Evolutionary conservation across 2,797 vertebrate genomes (phyloP).

Genomic region (Enteromius thamalakanensis): DNA sequence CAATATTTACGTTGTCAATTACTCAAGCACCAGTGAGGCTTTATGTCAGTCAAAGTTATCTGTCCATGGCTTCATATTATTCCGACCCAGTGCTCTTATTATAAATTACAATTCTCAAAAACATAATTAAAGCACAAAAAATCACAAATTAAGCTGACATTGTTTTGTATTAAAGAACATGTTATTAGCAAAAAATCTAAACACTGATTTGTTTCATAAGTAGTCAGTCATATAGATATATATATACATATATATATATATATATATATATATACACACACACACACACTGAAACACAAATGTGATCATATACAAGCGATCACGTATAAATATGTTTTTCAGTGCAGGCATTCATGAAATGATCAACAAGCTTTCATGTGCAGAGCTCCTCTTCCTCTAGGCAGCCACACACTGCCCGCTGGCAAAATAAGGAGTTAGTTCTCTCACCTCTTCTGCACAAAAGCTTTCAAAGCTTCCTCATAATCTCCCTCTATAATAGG

Average conservation of each 20-base stretch:
- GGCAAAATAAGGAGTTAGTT: conserved; percentile 27
- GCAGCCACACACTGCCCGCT: neutral
- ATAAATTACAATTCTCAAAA: neutral
- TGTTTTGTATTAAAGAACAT: neutral
- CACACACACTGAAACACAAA: neutral
- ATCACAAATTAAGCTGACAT: neutral
- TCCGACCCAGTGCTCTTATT: neutral
- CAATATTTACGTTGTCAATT: conserved; percentile 47
- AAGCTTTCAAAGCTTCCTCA: conserved; percentile 39
- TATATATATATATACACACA: neutral
- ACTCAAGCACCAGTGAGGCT: conserved; percentile 38
- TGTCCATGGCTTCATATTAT: conserved; percentile 20
- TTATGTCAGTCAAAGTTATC: conserved; percentile 43
- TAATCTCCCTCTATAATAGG: conserved; percentile 40
- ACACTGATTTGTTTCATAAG: no score
- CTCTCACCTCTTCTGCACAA: conserved; percentile 43
- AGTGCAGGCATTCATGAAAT: conserved; percentile 17
- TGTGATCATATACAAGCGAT: neutral
- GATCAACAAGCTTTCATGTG: conserved; percentile 25
- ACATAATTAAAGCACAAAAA: neutral
- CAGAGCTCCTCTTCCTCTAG: conserved; percentile 6
- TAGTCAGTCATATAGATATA: neutral
- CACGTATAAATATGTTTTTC: neutral
- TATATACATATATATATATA: no score
- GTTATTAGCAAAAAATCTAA: neutral